Evolutionary conservation across 2,888 invertebrate genomes (phyloP), one percentile per base, ranked within the genome.

Genomic region (Cryptocephalus moraei): DNA sequence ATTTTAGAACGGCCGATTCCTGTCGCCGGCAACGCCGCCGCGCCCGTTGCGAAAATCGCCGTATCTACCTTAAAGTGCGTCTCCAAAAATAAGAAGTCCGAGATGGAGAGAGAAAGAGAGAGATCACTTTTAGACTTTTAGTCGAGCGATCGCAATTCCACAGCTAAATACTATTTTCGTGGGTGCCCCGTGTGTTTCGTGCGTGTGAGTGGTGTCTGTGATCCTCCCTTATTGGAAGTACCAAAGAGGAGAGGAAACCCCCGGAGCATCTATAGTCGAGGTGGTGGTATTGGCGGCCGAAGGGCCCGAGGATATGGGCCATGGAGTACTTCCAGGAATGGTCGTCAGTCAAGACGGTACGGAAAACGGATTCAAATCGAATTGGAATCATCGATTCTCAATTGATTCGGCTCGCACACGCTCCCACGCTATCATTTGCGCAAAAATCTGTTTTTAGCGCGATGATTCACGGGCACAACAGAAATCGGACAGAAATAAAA

Each of bases 291-390:
- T 6, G 22, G 22, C 22, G 22, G 22, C 22, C 22, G 3, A 6
- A 22, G 22, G 22, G 22, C 3, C 22, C 22, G 22, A 22, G 36
- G 40, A n/a, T 65, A 71, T 70, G 70, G 70, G 62, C 65, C 58
- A 71, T 70, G 71, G 71, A 71, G 69, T 70, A 61, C 62, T 71
- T 70, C 58, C 68, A 70, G 61, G 71, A 70, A 62, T 71, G 70
- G 70, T 61, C 65, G 59, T 52, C 54, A 32, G 33, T 45, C 36
- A 41, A 42, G 39, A 44, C 50, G 49, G 52, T 51, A 44, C 11
- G 11, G 14, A 22, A 22, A 22, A 22, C 22, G 22, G 6, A 22
- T 22, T 22, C 22, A 22, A 22, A 22, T 22, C 22, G 22, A 22
- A 22, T 4, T 6, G 3, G 3, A 22, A 22, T 22, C 22, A 22